Evolutionary conservation across 2,888 invertebrate genomes (phyloP).

Genomic region (Hirtodrosophila alboralis): DNA sequence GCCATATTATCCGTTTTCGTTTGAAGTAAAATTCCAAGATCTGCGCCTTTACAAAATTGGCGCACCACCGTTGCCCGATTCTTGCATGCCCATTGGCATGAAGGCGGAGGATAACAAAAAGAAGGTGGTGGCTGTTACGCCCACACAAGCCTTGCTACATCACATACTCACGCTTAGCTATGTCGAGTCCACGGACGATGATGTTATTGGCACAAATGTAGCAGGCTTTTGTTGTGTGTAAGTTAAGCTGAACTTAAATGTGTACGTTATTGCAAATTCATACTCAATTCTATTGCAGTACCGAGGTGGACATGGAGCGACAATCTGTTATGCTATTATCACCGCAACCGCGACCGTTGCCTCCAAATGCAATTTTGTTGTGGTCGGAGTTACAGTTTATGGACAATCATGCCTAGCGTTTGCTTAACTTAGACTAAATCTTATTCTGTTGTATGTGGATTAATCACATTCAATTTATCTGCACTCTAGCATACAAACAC

Average conservation of each 20-base stretch:
- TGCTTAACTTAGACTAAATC: background rate
- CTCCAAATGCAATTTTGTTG: slow-evolving; percentile 94
- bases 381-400: slow-evolving; percentile 97
- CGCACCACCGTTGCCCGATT: slow-evolving; percentile 95
- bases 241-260: slow-evolving; percentile 83
- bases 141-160: slow-evolving; percentile 91
- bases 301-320: slow-evolving; percentile 94
- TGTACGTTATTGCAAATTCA: too few relatives aligned
- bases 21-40: slow-evolving; percentile 96
- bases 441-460: too few relatives aligned
- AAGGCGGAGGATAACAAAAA: slow-evolving; percentile 94
- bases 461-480: too few relatives aligned
- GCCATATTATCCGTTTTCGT: slow-evolving; percentile 95
- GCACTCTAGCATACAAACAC: too few relatives aligned
- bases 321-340: slow-evolving; percentile 95
- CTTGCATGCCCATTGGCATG: slow-evolving; percentile 98
- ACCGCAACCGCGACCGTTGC: slow-evolving; percentile 96
- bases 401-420: slow-evolving; percentile 89
- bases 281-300: slow-evolving; percentile 86
- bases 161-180: slow-evolving; percentile 95
- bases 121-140: slow-evolving; percentile 92
- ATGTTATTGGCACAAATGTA: slow-evolving; percentile 93
- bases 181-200: slow-evolving; percentile 92
- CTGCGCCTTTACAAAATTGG: slow-evolving; percentile 97
- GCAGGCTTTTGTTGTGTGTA: slow-evolving; percentile 97